A percentile compares a stretch with the other conserved stretches of the same genome.
Conservation (phyloP, 2,888 invertebrate genomes). For the Deroplatys truncata region DNA sequence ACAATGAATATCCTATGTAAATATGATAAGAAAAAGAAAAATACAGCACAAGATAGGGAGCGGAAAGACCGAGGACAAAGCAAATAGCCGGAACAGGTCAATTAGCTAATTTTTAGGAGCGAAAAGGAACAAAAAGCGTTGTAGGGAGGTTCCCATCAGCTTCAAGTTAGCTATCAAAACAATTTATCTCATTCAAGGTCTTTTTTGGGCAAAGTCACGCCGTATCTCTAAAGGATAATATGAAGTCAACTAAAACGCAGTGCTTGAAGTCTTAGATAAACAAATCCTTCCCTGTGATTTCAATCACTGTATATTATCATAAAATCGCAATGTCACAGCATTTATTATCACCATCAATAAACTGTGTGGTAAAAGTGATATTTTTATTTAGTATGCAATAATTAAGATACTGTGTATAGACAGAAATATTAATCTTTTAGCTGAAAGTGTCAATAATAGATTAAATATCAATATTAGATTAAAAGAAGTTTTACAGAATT, state of each 20-base stretch:
- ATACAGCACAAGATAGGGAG: background rate
- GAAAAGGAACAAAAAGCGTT: background rate
- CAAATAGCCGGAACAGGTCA: background rate
- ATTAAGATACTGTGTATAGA: no score
- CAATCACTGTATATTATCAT: no score
- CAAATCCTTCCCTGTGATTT: no score
- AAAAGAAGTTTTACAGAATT: no score
- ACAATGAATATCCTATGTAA: background rate
- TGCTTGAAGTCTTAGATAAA: background rate
- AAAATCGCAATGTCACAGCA: no score
- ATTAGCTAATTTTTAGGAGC: background rate
- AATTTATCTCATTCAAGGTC: background rate
- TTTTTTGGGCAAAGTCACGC: background rate
- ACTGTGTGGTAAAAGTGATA: no score
- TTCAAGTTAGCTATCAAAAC: background rate
- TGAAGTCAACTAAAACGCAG: background rate
- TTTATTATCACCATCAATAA: no score
- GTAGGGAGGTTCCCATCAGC: background rate
- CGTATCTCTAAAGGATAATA: background rate
- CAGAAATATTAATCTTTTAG: no score
- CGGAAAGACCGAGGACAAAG: background rate
- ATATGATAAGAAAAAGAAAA: background rate
- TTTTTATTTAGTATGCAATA: no score
- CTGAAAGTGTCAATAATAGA: no score
- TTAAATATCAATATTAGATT: no score